Percentiles rank a stretch among this genome's conserved stretches.
Evolutionary conservation across 2,888 invertebrate genomes (phyloP).

Genomic region (Pecten maximus): DNA sequence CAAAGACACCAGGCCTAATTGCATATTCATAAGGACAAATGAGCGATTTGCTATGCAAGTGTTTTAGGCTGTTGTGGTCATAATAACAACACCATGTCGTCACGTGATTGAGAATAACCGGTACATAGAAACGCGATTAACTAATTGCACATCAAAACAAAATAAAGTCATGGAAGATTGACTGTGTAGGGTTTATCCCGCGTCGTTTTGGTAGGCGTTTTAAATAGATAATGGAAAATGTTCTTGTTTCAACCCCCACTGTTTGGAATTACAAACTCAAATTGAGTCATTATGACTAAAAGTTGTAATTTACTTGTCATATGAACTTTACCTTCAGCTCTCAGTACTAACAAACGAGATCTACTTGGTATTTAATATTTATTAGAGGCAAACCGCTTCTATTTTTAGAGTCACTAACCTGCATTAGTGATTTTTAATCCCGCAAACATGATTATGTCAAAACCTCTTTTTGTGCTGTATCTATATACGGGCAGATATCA

Average conservation of each 20-base stretch:
- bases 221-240: not conserved
- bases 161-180: not conserved
- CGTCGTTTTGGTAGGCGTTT: not conserved
- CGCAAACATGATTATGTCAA: too few species aligned
- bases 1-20: not conserved
- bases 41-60: not conserved
- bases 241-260: not conserved
- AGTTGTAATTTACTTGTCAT: too few species aligned
- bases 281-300: too few species aligned
- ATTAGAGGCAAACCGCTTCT: too few species aligned
- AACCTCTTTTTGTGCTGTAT: too few species aligned
- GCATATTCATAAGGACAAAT: constrained; percentile 2
- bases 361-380: too few species aligned
- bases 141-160: not conserved
- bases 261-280: too few species aligned
- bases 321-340: too few species aligned
- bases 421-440: too few species aligned
- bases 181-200: not conserved
- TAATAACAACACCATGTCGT: not conserved
- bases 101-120: not conserved
- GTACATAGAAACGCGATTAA: not conserved
- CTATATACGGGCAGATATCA: too few species aligned
- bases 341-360: too few species aligned
- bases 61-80: not conserved
- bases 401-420: too few species aligned